Conservation (phyloP, 2,888 invertebrate genomes). For the Odontomyia ornata region DNA sequence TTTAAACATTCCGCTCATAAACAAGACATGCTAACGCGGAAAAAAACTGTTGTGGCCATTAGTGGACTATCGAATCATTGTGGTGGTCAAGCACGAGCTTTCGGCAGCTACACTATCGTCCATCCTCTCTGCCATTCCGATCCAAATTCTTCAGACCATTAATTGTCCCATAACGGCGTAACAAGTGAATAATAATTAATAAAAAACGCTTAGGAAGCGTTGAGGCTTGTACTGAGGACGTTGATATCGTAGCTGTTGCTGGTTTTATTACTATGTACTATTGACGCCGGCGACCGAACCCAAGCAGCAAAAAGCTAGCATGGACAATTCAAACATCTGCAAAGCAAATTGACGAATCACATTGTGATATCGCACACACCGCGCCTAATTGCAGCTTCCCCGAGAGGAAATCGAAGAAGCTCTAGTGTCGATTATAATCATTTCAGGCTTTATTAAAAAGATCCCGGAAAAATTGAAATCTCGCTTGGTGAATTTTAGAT, state of each 20-base stretch:
- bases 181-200: constrained; percentile 36
- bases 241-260: not conserved
- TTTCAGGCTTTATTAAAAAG: not conserved
- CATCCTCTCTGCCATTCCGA: constrained; percentile 1
- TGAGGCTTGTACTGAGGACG: not conserved
- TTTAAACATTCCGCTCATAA: too few species aligned
- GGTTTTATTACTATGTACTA: not conserved
- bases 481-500: not conserved
- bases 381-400: not conserved
- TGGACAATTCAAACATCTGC: not conserved
- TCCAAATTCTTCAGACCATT: constrained; percentile 37
- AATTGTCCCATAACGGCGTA: constrained; percentile 35
- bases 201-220: not conserved
- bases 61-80: not conserved
- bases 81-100: not conserved
- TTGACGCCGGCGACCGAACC: not conserved
- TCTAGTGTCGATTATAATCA: not conserved
- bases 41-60: not conserved
- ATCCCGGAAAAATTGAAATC: not conserved
- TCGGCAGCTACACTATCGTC: not conserved
- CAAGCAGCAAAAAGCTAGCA: not conserved
- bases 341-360: constrained; percentile 10
- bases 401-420: not conserved
- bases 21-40: too few species aligned
- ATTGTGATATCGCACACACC: not conserved